phyloP scores from a whole-genome alignment of 2,113 vertebrate genomes.

The Alethe diademata region DNA sequence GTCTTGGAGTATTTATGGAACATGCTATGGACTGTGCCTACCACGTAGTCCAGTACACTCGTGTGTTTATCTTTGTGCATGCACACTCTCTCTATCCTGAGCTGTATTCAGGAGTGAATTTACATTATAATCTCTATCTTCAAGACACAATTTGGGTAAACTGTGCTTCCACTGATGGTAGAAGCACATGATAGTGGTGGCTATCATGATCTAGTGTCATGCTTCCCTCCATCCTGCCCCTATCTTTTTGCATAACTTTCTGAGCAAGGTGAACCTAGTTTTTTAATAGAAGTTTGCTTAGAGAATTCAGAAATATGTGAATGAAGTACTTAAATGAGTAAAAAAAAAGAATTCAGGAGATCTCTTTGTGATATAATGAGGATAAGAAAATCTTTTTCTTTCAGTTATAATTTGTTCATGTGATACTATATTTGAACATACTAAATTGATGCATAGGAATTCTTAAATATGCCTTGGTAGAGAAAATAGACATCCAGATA shows the following conservation, averaged over 20 bases:
- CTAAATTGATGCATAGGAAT: neutral
- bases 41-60: neutral
- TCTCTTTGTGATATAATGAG: neutral
- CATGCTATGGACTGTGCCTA: neutral
- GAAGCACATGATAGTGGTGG: neutral
- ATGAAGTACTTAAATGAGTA: neutral
- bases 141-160: neutral
- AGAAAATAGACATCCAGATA: neutral
- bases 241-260: neutral
- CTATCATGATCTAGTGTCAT: neutral
- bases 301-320: neutral
- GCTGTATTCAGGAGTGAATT: neutral
- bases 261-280: neutral
- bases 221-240: neutral
- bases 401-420: neutral
- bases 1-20: neutral
- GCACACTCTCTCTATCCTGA: neutral
- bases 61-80: neutral
- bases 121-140: neutral
- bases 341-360: neutral
- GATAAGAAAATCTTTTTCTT: neutral
- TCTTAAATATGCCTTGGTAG: neutral
- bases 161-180: neutral
- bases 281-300: neutral
- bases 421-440: neutral